Evolutionary conservation across 2,113 vertebrate genomes (phyloP), one percentile per base, ranked within the genome.

Genomic region (Pampusana beccarii): DNA sequence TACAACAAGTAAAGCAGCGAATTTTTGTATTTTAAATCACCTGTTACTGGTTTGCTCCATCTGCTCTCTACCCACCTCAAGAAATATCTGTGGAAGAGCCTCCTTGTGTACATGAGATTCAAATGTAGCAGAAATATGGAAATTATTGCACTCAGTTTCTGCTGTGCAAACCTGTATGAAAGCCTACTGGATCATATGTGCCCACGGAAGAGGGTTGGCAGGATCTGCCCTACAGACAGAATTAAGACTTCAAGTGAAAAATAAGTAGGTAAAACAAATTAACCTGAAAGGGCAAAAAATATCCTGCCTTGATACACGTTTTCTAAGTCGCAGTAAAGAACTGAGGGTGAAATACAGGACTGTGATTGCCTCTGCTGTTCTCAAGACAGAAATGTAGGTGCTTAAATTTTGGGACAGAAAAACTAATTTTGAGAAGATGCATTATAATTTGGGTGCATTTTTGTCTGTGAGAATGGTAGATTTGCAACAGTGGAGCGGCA

Each of bases 401-500:
- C 73, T 85, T 92, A 90, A 82, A 89, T 78, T 58, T 64, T 9
- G 60, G 74, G 60, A 53, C 48, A 96, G 66, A 79, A 94, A 86
- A 83, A 78, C 34, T 60, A 78, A 92, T 95, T 96, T 83, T 90
- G 67, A 91, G 73, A 94, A 57, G 58, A 82, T 78, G 38, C 24
- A 78, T 89, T 84, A 46, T 48, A 79, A 95, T 90, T 88, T 95
- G 67, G 56, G 40, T 51, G 33, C 38, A 93, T 94, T 93, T 97
- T 90, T 95, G 71, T 71, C 91, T 88, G 54, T 36, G 31, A 38
- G 58, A 85, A 92, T 46, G 67, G 87, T 44, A 93, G 93, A 83
- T 97, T 95, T 90, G 93, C 81, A 95, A 95, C 92, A 95, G 56
- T 93, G 91, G 69, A 97, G 96, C 24, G 2, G 83, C 74, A 97